Evolutionary conservation across 2,888 invertebrate species (phyloP).

Genomic region (Drepanosiphum platanoidis): DNA sequence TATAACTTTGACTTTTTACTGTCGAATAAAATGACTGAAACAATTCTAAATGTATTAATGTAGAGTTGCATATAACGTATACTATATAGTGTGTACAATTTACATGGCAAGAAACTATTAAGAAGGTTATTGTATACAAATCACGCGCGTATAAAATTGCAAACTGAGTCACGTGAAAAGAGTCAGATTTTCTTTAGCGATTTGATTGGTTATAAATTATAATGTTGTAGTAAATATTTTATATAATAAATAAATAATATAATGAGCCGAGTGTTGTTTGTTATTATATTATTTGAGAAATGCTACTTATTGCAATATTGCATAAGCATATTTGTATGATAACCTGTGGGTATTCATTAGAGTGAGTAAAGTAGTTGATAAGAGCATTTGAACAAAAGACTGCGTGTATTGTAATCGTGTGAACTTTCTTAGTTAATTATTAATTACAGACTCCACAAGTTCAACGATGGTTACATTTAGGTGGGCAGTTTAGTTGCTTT

Average conservation of each 20-base stretch:
- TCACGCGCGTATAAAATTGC: slow-evolving; percentile 14
- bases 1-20: neutral
- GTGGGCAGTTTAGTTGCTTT: slow-evolving; percentile 23
- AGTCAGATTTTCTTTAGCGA: slow-evolving; percentile 30
- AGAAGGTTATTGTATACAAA: neutral
- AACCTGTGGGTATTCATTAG: slow-evolving; percentile 21
- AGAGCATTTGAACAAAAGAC: neutral
- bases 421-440: slow-evolving; percentile 35
- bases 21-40: neutral
- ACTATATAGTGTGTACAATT: neutral
- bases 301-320: neutral
- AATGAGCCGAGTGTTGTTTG: neutral
- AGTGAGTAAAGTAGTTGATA: neutral
- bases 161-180: slow-evolving; percentile 28
- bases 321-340: neutral
- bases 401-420: neutral
- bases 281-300: slow-evolving; percentile 1
- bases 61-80: neutral
- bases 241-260: neutral
- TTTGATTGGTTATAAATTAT: neutral
- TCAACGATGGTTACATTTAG: slow-evolving; percentile 12
- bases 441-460: neutral
- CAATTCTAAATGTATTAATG: neutral
- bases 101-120: neutral
- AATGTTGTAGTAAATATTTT: neutral